Base-by-base conservation (phyloP, 2,113 vertebrate species). In the Neomonachus schauinslandi region DNA sequence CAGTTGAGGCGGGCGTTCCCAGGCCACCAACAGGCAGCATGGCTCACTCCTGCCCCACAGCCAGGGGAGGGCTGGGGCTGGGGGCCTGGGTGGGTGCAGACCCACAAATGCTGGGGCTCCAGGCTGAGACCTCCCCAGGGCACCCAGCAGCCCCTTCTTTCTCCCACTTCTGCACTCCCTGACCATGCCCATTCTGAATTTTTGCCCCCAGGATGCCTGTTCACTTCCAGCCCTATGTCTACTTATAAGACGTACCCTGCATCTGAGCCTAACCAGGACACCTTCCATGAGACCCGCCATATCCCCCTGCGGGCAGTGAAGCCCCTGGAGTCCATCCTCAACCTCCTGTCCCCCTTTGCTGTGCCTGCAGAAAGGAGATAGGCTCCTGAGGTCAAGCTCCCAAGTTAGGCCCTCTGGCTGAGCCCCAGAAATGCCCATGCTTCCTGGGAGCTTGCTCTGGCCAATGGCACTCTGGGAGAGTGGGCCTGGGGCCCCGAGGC, bases 41-140 rank as follows among this genome's bases (percentile, higher is more conserved):
- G 13, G 93, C 83, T 26, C 80, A 1, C 69, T 36, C 84, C 39
- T 77, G 26, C 18, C 80, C 77, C 9, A 0, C 0, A 5, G 67
- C n/a, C 0, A 0, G 33, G 36, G 12, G 26, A 26, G 8, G n/a
- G 31, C 3, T 4, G 16, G 42, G 22, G 3, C 10, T 7, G 4
- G 46, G 7, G 39, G 7, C 71, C 2, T 0, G 22, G 7, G 57
- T 2, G 18, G 49, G 55, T 12, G 0, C 7, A 13, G 69, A 15
- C 13, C 11, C 3, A 0, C 4, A 19, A 63, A 26, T 1, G 1
- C 28, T 0, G 0, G 36, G 26, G n/a, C 31, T 28, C 26, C 13
- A 7, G 39, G 39, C 39, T 15, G 72, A 26, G 12, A 3, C 39
- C 72, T 1, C 72, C 71, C 14, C 14, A 16, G 42, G 15, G 42